Conservation (phyloP, 1,140 invertebrate genomes). For the Triops longicaudatus region DNA sequence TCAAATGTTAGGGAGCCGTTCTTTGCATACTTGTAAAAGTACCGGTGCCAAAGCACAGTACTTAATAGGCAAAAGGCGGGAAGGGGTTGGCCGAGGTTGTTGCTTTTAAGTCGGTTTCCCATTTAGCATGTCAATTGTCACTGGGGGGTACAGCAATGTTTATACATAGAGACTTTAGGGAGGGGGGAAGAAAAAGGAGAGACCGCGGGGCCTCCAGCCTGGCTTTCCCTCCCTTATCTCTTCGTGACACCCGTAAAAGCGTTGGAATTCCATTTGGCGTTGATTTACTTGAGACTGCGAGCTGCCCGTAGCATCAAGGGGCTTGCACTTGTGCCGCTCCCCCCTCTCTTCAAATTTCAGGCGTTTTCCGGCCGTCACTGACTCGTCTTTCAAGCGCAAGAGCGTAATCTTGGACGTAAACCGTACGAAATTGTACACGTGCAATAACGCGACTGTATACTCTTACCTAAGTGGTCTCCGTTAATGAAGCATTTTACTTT, state of each 20-base stretch:
- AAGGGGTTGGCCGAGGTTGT: too few relatives aligned
- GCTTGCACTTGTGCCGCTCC: not conserved
- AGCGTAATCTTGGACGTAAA: too few relatives aligned
- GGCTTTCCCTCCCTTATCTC: not conserved
- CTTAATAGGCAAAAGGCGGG: too few relatives aligned
- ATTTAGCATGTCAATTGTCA: slow-evolving; percentile 12
- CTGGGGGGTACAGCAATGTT: not conserved
- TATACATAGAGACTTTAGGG: not conserved
- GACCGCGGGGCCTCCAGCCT: not conserved
- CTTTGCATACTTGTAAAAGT: too few relatives aligned
- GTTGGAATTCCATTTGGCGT: not conserved
- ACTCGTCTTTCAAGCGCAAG: too few relatives aligned
- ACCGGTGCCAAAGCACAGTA: too few relatives aligned
- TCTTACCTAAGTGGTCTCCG: too few relatives aligned
- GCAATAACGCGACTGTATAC: too few relatives aligned
- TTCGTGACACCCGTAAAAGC: not conserved
- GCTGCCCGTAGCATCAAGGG: not conserved
- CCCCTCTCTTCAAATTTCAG: not conserved
- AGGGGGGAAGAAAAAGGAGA: not conserved
- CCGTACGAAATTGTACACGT: too few relatives aligned
- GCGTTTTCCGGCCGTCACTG: too few relatives aligned
- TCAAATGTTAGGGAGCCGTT: too few relatives aligned
- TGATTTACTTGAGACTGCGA: not conserved
- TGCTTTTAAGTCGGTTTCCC: not conserved
- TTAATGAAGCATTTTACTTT: too few relatives aligned